Evolutionary conservation across 1,140 invertebrate species (phyloP).

Genomic region (Trigoniulus corallinus): DNA sequence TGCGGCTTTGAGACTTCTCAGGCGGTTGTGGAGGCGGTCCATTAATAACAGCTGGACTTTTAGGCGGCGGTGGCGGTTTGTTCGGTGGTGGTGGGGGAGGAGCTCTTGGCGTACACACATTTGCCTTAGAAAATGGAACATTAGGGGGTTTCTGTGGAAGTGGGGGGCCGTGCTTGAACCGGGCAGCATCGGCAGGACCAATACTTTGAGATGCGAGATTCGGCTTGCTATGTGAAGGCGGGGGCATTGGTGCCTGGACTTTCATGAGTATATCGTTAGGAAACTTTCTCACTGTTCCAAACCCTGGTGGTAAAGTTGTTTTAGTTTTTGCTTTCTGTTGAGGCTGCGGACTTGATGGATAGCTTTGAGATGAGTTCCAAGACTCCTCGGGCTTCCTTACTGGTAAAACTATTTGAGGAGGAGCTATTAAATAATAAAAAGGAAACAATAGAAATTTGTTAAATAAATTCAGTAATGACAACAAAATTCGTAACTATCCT

Average conservation of each 20-base stretch:
- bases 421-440: too few species aligned
- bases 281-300: not conserved
- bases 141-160: not conserved
- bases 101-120: not conserved
- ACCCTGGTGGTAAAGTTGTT: not conserved
- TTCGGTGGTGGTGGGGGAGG: slow-evolving; percentile 2
- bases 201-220: too few species aligned
- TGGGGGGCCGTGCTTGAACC: not conserved
- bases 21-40: not conserved
- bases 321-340: not conserved
- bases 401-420: too few species aligned
- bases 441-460: too few species aligned
- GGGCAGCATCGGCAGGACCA: not conserved
- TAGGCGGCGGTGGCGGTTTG: slow-evolving; percentile 6
- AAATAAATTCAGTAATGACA: too few species aligned
- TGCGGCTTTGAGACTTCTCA: not conserved
- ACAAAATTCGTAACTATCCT: too few species aligned
- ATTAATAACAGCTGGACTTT: slow-evolving; percentile 2
- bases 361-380: not conserved
- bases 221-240: too few species aligned
- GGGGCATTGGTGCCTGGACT: not conserved
- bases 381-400: too few species aligned
- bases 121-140: not conserved
- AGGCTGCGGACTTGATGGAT: not conserved
- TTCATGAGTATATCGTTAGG: not conserved